Evolutionary conservation across 1,140 invertebrate species (phyloP), one percentile per base, ranked within the genome.

Genomic region (Hyles euphorbiae): DNA sequence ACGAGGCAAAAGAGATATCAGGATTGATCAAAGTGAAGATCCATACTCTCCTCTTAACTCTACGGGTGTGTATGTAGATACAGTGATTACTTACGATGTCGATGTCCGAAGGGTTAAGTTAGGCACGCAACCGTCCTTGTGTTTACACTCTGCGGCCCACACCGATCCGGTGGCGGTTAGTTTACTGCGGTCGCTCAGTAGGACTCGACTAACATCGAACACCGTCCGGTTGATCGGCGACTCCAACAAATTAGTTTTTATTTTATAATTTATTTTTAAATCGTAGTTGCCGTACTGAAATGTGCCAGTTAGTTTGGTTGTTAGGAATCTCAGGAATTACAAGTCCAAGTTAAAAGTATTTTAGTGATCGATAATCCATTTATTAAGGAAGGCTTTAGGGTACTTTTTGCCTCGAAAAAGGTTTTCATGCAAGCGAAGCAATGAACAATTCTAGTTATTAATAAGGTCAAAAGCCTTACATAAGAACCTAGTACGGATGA

Each of bases 221-320:
- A 48, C 9, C n/a, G 3, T 33, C 6, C 34, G 10, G 6, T 46
- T 12, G 11, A 44, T 34, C 3, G 70, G 63, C 33, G 53, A 51
- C 8, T 70, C 53, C 5, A 62, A 9, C 8, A 70, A 55, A 3
- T 11, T 45, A 0, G 68, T 68, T 5, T 64, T 55, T 61, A 76
- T 61, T 51, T 62, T 59, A 33, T 72, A 76, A 10, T 57, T 40
- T 34, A 76, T 72, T 1, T 56, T 10, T 43, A 61, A 44, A 0
- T 65, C 58, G 46, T 71, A 75, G 36, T 67, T 46, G 2, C 60
- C 61, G n/a, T 62, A 53, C 75, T 77, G 34, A n/a, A 62, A 67
- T 46, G 46, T 22, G 22, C 22, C 22, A 22, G 1, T 22, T 1
- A 22, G 22, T 22, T 22, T 22, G 2, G 22, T 22, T 22, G 22